A percentile compares a stretch with the other conserved stretches of the same genome.
phyloP scores from a whole-genome alignment of 53 echinoderm and acorn worm genomes.

The Holothuria leucospilota region DNA sequence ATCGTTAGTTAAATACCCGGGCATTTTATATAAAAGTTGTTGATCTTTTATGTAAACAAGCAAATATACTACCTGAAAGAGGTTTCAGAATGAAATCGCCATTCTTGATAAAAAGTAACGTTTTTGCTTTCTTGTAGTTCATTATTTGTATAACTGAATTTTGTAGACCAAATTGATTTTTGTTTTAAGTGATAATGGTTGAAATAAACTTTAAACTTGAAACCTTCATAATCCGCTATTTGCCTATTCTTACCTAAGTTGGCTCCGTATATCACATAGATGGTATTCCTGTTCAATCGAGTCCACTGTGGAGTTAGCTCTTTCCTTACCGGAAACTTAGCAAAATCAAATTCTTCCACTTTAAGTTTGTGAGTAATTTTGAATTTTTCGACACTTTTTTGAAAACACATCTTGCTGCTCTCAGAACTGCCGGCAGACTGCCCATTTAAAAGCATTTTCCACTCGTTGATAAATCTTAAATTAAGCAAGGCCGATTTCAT shows the following conservation, averaged over 20 bases:
- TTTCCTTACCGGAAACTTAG: neutral
- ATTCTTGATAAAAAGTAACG: too few relatives aligned
- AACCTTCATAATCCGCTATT: too few relatives aligned
- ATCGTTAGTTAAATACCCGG: too few relatives aligned
- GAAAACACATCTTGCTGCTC: neutral
- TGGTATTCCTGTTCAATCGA: neutral
- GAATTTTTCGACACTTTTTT: neutral
- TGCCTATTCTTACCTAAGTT: constrained; percentile 10
- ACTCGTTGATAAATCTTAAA: neutral
- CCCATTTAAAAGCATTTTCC: neutral
- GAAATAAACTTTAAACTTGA: too few relatives aligned
- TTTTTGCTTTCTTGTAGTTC: too few relatives aligned
- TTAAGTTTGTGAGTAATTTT: neutral
- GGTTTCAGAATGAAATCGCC: too few relatives aligned
- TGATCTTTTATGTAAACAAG: too few relatives aligned
- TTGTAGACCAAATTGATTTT: too few relatives aligned
- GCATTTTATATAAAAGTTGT: too few relatives aligned
- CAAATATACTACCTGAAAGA: too few relatives aligned
- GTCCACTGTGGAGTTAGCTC: neutral
- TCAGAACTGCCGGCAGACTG: neutral
- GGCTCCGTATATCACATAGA: neutral
- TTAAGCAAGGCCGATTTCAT: constrained; percentile 11
- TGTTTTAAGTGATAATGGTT: too few relatives aligned
- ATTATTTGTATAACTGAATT: too few relatives aligned
- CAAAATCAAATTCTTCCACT: neutral